phyloP scores from a whole-genome alignment of 2,797 vertebrate species.

The Danio kyathit region DNA sequence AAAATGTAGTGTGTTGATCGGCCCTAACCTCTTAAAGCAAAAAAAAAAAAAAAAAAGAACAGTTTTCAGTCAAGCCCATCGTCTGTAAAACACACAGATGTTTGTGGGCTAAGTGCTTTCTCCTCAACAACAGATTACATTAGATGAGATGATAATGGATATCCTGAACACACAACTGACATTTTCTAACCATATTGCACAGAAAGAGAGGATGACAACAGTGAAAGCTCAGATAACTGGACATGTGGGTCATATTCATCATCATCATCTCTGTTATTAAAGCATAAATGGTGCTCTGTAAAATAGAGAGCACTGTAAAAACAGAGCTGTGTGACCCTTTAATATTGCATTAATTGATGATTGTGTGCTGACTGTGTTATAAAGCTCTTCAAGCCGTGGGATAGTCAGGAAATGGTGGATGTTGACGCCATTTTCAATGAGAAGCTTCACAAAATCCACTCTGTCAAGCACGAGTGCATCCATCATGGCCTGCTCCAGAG shows the following conservation, averaged over 20 bases:
- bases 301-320: not conserved
- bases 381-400: slow-evolving; percentile 94
- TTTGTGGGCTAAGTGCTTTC: slow-evolving; percentile 5
- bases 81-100: slow-evolving; percentile 35
- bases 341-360: slow-evolving; percentile 11
- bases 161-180: not conserved
- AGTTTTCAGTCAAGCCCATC: slow-evolving; percentile 8
- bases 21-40: slow-evolving; percentile 84
- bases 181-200: slow-evolving; percentile 23
- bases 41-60: slow-evolving; percentile 11
- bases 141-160: slow-evolving; percentile 27
- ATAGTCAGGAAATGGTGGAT: slow-evolving; percentile 98
- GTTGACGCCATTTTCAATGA: slow-evolving; percentile 96
- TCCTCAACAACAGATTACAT: slow-evolving; percentile 31
- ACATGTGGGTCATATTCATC: not conserved
- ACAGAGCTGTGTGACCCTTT: not conserved
- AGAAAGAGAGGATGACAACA: not conserved
- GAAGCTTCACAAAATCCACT: slow-evolving; percentile 95
- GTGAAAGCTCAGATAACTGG: slow-evolving; percentile 17
- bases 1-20: slow-evolving; percentile 89
- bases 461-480: slow-evolving; percentile 94
- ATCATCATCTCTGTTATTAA: not conserved
- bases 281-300: not conserved
- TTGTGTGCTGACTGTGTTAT: slow-evolving; percentile 88
- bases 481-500: slow-evolving; percentile 97